Conservation (phyloP, 2,113 vertebrate species). For the Psilopogon haemacephalus region DNA sequence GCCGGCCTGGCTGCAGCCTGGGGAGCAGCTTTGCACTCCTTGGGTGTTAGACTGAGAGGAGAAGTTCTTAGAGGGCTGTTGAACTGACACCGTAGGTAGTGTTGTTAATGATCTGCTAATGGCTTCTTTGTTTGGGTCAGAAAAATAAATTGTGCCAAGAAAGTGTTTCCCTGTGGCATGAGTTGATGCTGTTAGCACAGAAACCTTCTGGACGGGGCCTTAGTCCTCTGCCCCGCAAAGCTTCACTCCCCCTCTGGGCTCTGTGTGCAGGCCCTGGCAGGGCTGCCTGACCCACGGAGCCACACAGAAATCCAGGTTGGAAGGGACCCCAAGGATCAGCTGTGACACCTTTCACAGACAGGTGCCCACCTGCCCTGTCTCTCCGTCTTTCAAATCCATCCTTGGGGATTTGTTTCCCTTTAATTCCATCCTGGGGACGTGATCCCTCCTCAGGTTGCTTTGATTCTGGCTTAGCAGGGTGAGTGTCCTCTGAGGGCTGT, state of each 20-base stretch:
- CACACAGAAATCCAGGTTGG: no score
- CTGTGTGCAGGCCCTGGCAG: not conserved
- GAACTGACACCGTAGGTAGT: constrained; percentile 68
- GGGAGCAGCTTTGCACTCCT: constrained; percentile 50
- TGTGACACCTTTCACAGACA: not conserved
- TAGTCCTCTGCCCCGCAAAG: not conserved
- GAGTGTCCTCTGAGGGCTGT: not conserved
- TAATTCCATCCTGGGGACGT: not conserved
- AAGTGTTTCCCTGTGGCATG: constrained; percentile 64
- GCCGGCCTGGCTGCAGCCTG: constrained; percentile 52
- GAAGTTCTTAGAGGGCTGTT: constrained; percentile 48
- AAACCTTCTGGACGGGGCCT: not conserved
- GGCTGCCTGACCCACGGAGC: not conserved
- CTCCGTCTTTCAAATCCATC: not conserved
- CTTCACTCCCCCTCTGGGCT: not conserved
- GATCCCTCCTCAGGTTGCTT: not conserved
- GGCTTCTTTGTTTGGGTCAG: constrained; percentile 68
- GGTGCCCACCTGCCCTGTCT: not conserved
- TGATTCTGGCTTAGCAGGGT: not conserved
- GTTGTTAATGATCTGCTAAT: constrained; percentile 68
- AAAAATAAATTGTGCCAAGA: constrained; percentile 72
- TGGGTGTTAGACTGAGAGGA: constrained; percentile 42
- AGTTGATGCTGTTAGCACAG: constrained; percentile 48
- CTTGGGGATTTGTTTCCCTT: not conserved
- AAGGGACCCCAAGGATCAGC: no score